Evolutionary conservation across 2,888 invertebrate species (phyloP).

Genomic region (Cryptocheilus praepositus): DNA sequence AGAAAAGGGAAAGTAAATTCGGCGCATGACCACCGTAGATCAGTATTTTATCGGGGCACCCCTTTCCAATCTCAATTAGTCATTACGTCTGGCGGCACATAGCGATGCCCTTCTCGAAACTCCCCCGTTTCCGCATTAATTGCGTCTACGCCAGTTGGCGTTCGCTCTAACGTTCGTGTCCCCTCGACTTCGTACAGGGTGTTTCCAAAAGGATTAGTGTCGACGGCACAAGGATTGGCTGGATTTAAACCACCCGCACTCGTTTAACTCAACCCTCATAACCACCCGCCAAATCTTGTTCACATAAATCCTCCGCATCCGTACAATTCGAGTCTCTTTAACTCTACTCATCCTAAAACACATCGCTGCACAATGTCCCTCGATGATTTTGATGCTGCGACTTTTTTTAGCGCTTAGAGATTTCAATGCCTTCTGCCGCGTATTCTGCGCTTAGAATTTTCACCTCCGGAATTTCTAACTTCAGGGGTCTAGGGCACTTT

Average conservation of each 20-base stretch:
- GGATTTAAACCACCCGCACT: slow-evolving; percentile 3
- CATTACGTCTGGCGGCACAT: slow-evolving; percentile 58
- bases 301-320: too few species aligned
- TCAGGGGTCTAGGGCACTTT: too few species aligned
- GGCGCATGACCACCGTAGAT: slow-evolving; percentile 52
- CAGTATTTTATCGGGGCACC: slow-evolving; percentile 45
- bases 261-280: slow-evolving; percentile 42
- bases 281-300: background rate
- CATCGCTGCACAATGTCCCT: too few species aligned
- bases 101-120: slow-evolving; percentile 55
- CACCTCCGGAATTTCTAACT: too few species aligned
- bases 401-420: too few species aligned
- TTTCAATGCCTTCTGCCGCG: too few species aligned
- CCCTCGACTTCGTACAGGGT: slow-evolving; percentile 32
- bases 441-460: too few species aligned
- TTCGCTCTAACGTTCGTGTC: slow-evolving; percentile 11
- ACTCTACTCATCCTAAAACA: too few species aligned
- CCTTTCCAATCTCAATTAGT: slow-evolving; percentile 63
- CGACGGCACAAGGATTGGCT: slow-evolving; percentile 38
- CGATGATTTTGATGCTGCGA: too few species aligned
- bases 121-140: slow-evolving; percentile 55
- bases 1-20: slow-evolving; percentile 45
- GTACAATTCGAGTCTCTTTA: too few species aligned
- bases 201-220: slow-evolving; percentile 56
- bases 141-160: slow-evolving; percentile 50